A percentile compares a stretch with the other conserved stretches of the same genome.
Conservation (phyloP, 2,113 vertebrate genomes). For the Lepus europaeus region DNA sequence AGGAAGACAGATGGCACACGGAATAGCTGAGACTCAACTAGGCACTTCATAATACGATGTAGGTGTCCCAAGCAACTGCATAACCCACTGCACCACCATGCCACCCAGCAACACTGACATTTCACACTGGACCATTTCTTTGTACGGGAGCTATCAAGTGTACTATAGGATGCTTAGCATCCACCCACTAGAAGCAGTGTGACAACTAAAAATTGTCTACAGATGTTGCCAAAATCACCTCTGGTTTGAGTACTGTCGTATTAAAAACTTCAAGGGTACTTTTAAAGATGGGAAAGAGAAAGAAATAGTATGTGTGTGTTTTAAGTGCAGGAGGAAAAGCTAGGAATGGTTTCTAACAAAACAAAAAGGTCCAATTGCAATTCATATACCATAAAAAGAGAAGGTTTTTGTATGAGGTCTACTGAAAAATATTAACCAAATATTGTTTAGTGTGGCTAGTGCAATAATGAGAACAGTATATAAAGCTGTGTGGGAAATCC, state of each 20-base stretch:
- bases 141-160: background rate
- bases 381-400: conserved; percentile 24
- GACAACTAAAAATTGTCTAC: conserved; percentile 37
- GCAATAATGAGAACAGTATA: background rate
- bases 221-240: conserved; percentile 39
- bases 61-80: no score
- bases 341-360: conserved; percentile 48
- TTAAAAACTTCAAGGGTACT: conserved; percentile 4
- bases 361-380: conserved; percentile 32
- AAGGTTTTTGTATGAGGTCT: background rate
- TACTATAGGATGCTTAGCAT: background rate
- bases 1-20: no score
- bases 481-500: conserved; percentile 21
- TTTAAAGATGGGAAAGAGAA: background rate
- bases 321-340: background rate
- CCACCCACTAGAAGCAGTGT: background rate
- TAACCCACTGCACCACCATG: no score
- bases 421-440: conserved; percentile 39
- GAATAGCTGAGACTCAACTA: no score
- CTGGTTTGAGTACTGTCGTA: background rate
- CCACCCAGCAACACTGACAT: background rate
- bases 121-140: conserved; percentile 2
- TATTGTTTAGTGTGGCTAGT: background rate
- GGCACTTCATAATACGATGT: no score
- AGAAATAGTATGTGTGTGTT: background rate